Evolutionary conservation across 2,888 invertebrate genomes (phyloP), one percentile per base, ranked within the genome.

Genomic region (Diogma glabrata): DNA sequence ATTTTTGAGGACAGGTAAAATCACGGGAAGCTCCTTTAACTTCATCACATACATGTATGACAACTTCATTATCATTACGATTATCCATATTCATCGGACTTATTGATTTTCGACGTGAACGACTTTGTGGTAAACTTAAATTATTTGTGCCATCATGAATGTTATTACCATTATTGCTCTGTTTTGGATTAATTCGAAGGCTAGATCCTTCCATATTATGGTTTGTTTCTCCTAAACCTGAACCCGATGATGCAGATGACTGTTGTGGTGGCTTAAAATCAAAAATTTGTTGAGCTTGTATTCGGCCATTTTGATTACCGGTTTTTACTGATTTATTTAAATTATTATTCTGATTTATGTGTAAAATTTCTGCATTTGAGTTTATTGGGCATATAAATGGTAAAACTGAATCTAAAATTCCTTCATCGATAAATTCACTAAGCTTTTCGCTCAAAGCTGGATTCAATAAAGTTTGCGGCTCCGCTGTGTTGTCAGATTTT

Each of bases 41-140:
- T 71, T 95, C 95, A 64, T 95, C 95, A 61, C 91, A 92, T 1
- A 95, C 94, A 65, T 94, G 93, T 57, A 95, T 95, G 64, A 91
- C 86, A 14, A 95, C 87, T 62, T 91, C 90, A 3, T 78, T 78
- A 24, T 30, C 48, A n/a, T 17, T 47, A 20, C 28, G 19, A 30
- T 17, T 38, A 4, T 9, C 36, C 14, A 33, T 24, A 33, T 33
- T 36, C 23, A 50, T 30, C 10, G 17, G 12, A 16, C 26, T 51
- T 40, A 28, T 28, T 23, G 51, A 46, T 38, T 47, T 46, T 24
- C 46, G n/a, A 10, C 46, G 46, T 10, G 10, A 8, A 7, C 46
- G 46, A 46, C 16, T 46, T n/a, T 22, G 46, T 9, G 24, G 16
- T 10, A 24, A 22, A 14, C 16, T 16, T 4, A 17, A 9, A 46